Evolutionary conservation across 2,888 invertebrate genomes (phyloP).

Genomic region (Drosophila stalkeri): DNA sequence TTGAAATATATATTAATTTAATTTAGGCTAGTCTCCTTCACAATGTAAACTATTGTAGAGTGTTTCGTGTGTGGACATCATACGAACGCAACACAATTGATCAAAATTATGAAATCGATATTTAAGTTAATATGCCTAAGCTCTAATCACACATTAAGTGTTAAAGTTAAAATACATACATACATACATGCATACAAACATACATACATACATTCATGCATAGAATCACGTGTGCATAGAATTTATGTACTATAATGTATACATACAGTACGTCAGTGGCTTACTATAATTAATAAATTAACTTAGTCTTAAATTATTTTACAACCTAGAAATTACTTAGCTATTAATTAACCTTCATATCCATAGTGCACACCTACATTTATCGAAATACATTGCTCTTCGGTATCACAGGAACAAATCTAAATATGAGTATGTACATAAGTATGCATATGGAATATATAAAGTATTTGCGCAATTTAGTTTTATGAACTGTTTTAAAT

Average conservation of each 20-base stretch:
- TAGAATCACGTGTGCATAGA: slow-evolving; percentile 11
- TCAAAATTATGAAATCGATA: slow-evolving; percentile 22
- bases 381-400: slow-evolving; percentile 9
- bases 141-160: slow-evolving; percentile 17
- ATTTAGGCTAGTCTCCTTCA: slow-evolving; percentile 23
- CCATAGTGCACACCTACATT: slow-evolving; percentile 22
- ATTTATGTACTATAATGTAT: slow-evolving; percentile 32
- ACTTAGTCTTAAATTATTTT: slow-evolving; percentile 41
- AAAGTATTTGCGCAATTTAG: slow-evolving; percentile 26
- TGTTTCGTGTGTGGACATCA: slow-evolving; percentile 7
- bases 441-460: slow-evolving; percentile 26
- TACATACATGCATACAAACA: slow-evolving; percentile 16
- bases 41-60: slow-evolving; percentile 35
- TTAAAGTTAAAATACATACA: slow-evolving; percentile 11
- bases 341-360: slow-evolving; percentile 24
- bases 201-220: slow-evolving; percentile 10
- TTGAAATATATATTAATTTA: slow-evolving; percentile 42
- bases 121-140: slow-evolving; percentile 23
- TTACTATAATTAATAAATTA: slow-evolving; percentile 40
- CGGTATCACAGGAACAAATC: slow-evolving; percentile 16
- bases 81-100: slow-evolving; percentile 13
- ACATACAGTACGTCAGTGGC: slow-evolving; percentile 33
- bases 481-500: slow-evolving; percentile 28
- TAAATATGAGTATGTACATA: slow-evolving; percentile 18
- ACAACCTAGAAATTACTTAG: slow-evolving; percentile 40